Base-by-base conservation (phyloP, 2,888 invertebrate genomes). In the Toxonevra muliebris region DNA sequence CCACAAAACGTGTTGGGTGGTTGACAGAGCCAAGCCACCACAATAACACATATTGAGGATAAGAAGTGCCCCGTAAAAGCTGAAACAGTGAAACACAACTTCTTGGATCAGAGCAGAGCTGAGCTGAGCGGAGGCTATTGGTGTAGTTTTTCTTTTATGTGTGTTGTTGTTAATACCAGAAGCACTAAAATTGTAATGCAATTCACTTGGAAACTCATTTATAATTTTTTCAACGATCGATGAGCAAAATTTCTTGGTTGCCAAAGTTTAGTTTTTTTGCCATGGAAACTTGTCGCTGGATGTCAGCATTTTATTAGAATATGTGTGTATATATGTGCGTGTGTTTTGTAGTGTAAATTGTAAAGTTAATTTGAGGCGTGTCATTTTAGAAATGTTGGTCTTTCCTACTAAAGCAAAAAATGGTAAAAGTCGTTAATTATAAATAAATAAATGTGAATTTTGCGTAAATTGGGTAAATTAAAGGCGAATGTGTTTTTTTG, bases 351-450 rank as follows among this genome's bases (percentile, higher is more conserved):
- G 58, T 67, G 67, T 72, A 73, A 76, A 78, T 75, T 77, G 73
- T 75, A 65, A 71, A 73, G 72, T 70, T 76, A 80, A 80, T 77
- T 77, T 76, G 77, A 79, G 81, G 80, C 80, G 81, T 79, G 71
- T 65, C 74, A 70, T 48, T 73, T 73, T 71, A 66, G 59, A 62
- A 45, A 50, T 54, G 57, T 57, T 62, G 48, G 54, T 12, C 54
- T 40, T 45, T 50, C 41, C 50, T 12, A 30, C 20, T 13, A 40
- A 48, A 41, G 10, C 42, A 30, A 30, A 30, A n/a, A 30, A 30
- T 30, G 30, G 42, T 48, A 61, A 68, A 61, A 48, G 65, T 45
- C 75, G 75, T 77, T 77, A 77, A 79, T 77, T 75, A 74, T 77
- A 78, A 79, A 79, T 80, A 77, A 79, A 79, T 79, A 78, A 78